phyloP scores from a whole-genome alignment of 2,797 vertebrate genomes.

The Esox lucius region DNA sequence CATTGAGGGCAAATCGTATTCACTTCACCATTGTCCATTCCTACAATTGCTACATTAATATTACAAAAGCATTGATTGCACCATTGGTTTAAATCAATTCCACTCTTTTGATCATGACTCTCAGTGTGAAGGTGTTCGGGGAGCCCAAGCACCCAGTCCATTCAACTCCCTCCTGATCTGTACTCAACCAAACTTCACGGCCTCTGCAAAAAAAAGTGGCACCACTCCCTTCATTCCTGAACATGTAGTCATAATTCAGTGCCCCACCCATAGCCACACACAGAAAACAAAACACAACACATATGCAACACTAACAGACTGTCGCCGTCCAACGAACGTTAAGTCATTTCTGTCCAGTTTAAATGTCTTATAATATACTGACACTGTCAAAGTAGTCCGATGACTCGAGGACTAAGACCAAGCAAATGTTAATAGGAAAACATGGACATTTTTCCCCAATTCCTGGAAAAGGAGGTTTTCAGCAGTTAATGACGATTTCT shows the following conservation, averaged over 20 bases:
- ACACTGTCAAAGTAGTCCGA: no score
- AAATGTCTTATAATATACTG: no score
- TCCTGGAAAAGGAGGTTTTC: no score
- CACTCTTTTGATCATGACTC: slow-evolving; percentile 15
- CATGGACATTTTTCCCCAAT: no score
- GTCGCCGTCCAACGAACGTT: no score
- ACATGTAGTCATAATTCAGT: slow-evolving; percentile 74
- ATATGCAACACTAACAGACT: neutral
- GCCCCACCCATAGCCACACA: slow-evolving; percentile 51
- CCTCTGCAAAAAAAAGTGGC: slow-evolving; percentile 65
- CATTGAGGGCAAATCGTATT: neutral
- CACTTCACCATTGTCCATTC: neutral
- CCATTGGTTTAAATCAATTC: slow-evolving; percentile 1
- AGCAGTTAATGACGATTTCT: neutral
- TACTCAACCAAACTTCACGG: slow-evolving; percentile 60
- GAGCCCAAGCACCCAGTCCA: slow-evolving; percentile 35
- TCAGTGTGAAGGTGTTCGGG: slow-evolving; percentile 31
- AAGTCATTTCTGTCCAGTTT: no score
- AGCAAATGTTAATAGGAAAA: no score
- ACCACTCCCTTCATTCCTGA: slow-evolving; percentile 79
- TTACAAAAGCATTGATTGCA: neutral
- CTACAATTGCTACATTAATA: neutral
- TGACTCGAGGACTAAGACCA: no score
- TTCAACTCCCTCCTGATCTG: slow-evolving; percentile 34
- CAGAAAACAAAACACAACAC: slow-evolving; percentile 38